phyloP scores from a whole-genome alignment of 2,797 vertebrate genomes.

The Chloroceryle inda region DNA sequence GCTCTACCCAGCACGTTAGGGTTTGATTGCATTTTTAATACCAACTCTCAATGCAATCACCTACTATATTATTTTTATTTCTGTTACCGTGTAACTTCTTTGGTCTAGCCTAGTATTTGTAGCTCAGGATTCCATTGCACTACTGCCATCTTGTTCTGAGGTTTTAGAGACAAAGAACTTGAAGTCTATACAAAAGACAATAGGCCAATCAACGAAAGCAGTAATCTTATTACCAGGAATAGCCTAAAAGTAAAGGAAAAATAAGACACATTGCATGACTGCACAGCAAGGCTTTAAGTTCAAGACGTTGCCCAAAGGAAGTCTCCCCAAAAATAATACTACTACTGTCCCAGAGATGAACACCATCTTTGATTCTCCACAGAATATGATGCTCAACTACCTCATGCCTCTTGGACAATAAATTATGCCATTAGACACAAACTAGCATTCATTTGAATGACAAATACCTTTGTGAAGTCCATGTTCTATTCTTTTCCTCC shows the following conservation, averaged over 20 bases:
- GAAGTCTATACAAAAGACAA: not conserved
- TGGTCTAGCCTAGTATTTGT: not conserved
- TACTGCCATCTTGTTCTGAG: not conserved
- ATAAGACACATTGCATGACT: not conserved
- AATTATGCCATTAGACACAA: not conserved
- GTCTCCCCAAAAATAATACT: not conserved
- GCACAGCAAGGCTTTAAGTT: not conserved
- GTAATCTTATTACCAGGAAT: not conserved
- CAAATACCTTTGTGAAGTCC: not conserved
- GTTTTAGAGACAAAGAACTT: not conserved
- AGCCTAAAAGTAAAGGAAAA: not conserved
- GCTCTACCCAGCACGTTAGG: not conserved
- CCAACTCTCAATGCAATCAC: not conserved
- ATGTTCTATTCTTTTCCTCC: not conserved
- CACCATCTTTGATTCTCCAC: not conserved
- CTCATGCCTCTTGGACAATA: constrained; percentile 35
- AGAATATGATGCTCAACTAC: constrained; percentile 44
- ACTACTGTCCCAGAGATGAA: not conserved
- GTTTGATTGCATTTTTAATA: not conserved
- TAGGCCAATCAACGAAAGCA: not conserved
- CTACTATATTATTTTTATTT: not conserved
- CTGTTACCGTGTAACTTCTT: not conserved
- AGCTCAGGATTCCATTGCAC: constrained; percentile 13
- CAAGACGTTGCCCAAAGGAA: not conserved
- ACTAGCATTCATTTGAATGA: not conserved